phyloP scores from a whole-genome alignment of 2,113 vertebrate species.

The Larimichthys crocea region DNA sequence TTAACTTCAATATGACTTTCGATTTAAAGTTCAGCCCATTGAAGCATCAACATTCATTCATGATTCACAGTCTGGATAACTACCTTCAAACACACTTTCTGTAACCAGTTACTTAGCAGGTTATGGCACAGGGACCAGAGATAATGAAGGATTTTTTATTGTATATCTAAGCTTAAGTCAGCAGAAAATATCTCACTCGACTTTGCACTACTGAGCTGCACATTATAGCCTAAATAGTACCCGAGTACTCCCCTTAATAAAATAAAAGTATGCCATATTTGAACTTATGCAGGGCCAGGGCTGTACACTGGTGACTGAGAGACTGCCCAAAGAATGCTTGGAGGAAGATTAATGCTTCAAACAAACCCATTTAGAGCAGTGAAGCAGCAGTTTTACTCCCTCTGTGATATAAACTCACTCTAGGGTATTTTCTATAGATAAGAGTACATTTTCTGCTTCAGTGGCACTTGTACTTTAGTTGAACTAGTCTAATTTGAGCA shows the following conservation, averaged over 20 bases:
- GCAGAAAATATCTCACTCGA: conserved; percentile 34
- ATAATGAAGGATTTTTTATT: conserved; percentile 23
- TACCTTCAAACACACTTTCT: conserved; percentile 3
- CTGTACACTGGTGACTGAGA: conserved; percentile 50
- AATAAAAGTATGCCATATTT: conserved; percentile 33
- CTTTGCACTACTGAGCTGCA: conserved; percentile 25
- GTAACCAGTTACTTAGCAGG: not conserved
- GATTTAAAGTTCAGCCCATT: not conserved
- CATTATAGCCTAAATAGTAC: conserved; percentile 24
- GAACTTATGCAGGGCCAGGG: conserved; percentile 38
- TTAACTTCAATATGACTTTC: not conserved
- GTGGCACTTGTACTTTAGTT: conserved; percentile 36
- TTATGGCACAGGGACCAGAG: conserved; percentile 4
- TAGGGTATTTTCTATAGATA: conserved; percentile 51
- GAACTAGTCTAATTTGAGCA: conserved; percentile 47
- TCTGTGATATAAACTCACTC: conserved; percentile 47
- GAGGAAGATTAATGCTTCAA: conserved; percentile 53
- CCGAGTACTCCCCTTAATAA: conserved; percentile 18
- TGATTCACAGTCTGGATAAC: conserved; percentile 14
- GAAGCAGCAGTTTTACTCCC: conserved; percentile 43
- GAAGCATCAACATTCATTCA: conserved; percentile 10
- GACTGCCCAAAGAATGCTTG: conserved; percentile 42
- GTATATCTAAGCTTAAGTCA: conserved; percentile 38
- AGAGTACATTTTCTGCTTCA: conserved; percentile 48
- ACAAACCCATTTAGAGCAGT: conserved; percentile 54